phyloP scores from a whole-genome alignment of 2,797 vertebrate genomes.

The Enteromius argenteus region DNA sequence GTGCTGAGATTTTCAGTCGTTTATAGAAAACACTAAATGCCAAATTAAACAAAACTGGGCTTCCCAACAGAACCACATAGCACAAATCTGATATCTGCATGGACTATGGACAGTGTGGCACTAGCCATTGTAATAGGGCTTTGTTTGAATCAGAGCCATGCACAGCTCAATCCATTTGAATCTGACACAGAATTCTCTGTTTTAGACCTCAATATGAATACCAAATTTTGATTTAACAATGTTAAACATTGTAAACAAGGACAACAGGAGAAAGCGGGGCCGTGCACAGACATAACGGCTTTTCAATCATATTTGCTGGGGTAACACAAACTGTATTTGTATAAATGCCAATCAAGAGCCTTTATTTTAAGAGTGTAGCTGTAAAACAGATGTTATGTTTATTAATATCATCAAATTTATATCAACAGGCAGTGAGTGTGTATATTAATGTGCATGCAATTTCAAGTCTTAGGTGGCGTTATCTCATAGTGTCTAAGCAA shows the following conservation, averaged over 20 bases:
- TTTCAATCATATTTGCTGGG: background rate
- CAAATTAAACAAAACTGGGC: background rate
- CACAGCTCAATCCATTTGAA: background rate
- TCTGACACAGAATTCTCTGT: background rate
- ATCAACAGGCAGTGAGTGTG: background rate
- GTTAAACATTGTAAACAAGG: conserved; percentile 10
- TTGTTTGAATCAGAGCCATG: conserved; percentile 16
- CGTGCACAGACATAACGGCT: background rate
- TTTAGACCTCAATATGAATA: background rate
- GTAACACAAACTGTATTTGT: background rate
- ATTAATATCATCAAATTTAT: background rate
- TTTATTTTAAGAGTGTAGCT: background rate
- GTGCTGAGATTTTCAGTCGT: background rate
- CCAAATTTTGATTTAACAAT: conserved; percentile 3
- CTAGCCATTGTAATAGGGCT: background rate
- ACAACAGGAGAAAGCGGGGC: background rate
- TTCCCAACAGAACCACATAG: background rate
- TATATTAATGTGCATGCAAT: conserved; percentile 6
- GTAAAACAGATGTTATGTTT: background rate
- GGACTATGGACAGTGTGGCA: background rate
- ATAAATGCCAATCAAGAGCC: background rate
- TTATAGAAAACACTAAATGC: background rate
- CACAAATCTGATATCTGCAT: background rate
- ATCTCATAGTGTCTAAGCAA: conserved; percentile 51
- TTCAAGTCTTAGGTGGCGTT: conserved; percentile 33